Base-by-base conservation (phyloP, 1,140 invertebrate species). In the Luehdorfia chinensis region DNA sequence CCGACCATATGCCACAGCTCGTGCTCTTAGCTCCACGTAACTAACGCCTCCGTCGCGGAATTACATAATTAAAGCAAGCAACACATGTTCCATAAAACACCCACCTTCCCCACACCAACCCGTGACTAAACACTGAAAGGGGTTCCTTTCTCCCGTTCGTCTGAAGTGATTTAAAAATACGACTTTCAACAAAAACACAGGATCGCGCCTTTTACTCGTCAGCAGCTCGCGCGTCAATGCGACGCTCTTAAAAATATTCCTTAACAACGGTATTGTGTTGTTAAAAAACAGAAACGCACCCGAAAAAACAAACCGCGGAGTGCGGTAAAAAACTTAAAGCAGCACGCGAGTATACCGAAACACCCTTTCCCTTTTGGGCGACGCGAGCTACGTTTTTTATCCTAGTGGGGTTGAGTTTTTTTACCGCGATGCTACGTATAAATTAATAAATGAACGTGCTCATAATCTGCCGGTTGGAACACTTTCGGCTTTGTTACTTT, bases 371-470 rank as follows among this genome's bases (percentile, higher is more conserved):
- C 83, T 84, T 84, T 78, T 75, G 76, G 68, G 68, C 64, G 77
- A 66, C 83, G 79, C 83, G 81, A 50, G 79, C 77, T 80, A 80
- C 69, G 59, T 81, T 86, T 86, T 85, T 78, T 72, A 70, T 76
- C 66, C 65, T 66, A 61, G 71, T 73, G 71, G 81, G 78, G 76
- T 83, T 76, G 72, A 56, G 64, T 81, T 85, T 84, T 81, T 85
- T 80, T 13, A 79, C 63, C 54, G 55, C 66, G 75, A 80, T 70
- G 72, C 65, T 69, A 74, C 79, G 69, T 84, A 86, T 84, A 86
- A 86, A 86, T 86, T 86, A 86, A 86, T 86, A 86, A 83, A 77
- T 68, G 76, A 83, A 85, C 73, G 77, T 79, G 77, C 74, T 81
- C 69, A 76, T 86, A 84, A 86, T 86, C 83, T 84, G 76, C 75